Base-by-base conservation (phyloP, 1,140 invertebrate species). In the Zaprionus vittiger region DNA sequence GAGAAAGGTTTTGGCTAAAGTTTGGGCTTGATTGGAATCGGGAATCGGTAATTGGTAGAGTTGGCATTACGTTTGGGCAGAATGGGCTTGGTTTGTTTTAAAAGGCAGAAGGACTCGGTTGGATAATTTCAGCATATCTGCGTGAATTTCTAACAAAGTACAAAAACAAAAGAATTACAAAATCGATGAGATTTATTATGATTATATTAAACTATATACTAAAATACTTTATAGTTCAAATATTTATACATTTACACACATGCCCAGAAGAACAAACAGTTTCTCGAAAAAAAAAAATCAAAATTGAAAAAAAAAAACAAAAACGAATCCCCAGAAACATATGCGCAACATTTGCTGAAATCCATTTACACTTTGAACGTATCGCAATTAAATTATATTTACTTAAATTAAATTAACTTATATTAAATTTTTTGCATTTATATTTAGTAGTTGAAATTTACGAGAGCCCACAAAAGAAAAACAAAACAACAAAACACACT, bases 131-230 rank as follows among this genome's bases (percentile, higher is more conserved):
- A 63, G 80, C 84, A 87, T 87, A 87, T 87, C 84, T 87, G 83
- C 83, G 73, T 83, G 80, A 87, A 89, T 87, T 87, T 89, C 83
- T 87, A 87, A 84, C 83, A 87, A 84, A 87, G 83, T 89, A 87
- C 84, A 89, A 86, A 85, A 28, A 38, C 17, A 70, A 78, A 52
- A 63, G 15, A 71, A 37, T 31, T 31, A 79, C 74, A 72, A 55
- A 73, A 81, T 77, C 72, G 22, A 77, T 84, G 81, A 71, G 66
- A 83, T 83, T 83, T 79, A 76, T 83, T 80, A 54, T 61, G 49
- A 67, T 67, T 34, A 47, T 22, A 47, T 41, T 66, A 59, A 49
- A 67, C 66, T 61, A 69, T 47, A 69, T 69, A 69, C 44, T 37
- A 62, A 54, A 70, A 12, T 73, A 65, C 65, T 77, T 76, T 72